Conservation (phyloP, 1,140 invertebrate species). For the Elysia chlorotica region DNA sequence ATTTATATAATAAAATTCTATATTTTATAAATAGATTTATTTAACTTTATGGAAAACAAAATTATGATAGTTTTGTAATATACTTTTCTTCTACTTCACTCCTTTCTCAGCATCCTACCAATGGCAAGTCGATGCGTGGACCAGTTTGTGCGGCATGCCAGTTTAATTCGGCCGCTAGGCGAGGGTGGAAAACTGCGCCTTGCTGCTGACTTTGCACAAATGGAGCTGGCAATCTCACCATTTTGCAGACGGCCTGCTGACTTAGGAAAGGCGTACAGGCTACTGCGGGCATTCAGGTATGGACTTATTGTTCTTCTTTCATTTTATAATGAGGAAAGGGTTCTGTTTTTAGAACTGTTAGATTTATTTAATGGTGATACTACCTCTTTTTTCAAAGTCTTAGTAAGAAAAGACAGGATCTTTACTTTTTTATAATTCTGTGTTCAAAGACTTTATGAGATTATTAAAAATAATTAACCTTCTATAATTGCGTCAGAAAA, state of each 20-base stretch:
- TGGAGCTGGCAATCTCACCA: conserved; percentile 72
- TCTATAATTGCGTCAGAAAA: no score
- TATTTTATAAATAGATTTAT: no score
- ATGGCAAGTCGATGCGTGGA: conserved; percentile 83
- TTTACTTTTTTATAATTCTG: no score
- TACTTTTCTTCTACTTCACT: not conserved
- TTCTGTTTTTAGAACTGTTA: no score
- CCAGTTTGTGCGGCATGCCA: conserved; percentile 84
- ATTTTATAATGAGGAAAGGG: not conserved
- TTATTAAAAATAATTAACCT: no score
- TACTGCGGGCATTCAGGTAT: conserved; percentile 75
- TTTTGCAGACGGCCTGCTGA: conserved; percentile 72
- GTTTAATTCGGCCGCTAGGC: conserved; percentile 80
- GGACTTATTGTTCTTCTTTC: not conserved
- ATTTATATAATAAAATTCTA: no score
- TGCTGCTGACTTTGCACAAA: conserved; percentile 80
- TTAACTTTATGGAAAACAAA: no score
- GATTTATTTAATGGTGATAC: no score
- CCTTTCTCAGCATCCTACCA: conserved; percentile 62
- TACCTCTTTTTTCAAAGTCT: no score
- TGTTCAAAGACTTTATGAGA: no score
- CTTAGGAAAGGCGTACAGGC: conserved; percentile 75
- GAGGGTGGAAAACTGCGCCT: conserved; percentile 79
- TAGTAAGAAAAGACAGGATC: no score
- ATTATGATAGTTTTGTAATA: no score